Percentiles rank a stretch among this genome's conserved stretches.
Conservation (phyloP, 2,888 invertebrate species). For the Brachypterus glaber region DNA sequence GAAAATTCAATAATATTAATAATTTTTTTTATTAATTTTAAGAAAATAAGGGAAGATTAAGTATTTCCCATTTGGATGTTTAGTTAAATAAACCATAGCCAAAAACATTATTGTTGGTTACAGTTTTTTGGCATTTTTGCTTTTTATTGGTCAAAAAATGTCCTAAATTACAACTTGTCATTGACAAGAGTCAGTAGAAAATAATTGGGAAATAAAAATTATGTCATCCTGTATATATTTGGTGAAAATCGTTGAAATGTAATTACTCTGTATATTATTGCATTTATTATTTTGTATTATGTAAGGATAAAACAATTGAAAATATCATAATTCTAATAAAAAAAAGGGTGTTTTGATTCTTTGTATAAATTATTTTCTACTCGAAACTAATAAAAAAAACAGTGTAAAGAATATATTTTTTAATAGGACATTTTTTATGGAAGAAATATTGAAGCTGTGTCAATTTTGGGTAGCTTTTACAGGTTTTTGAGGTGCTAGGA, state of each 20-base stretch:
- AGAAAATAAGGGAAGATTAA: too few species aligned
- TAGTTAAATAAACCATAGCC: too few species aligned
- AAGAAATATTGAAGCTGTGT: constrained; percentile 10
- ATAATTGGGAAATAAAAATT: too few species aligned
- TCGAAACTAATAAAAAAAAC: constrained; percentile 14
- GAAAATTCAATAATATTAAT: too few species aligned
- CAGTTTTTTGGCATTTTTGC: too few species aligned
- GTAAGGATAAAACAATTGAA: not conserved
- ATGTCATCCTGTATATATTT: too few species aligned
- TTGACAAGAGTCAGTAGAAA: too few species aligned
- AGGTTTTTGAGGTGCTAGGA: constrained; percentile 30
- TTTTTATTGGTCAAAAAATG: too few species aligned
- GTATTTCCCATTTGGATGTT: too few species aligned
- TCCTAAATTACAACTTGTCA: too few species aligned
- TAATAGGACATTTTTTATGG: constrained; percentile 10
- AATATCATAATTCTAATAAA: constrained; percentile 1
- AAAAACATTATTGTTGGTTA: too few species aligned
- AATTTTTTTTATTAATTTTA: too few species aligned
- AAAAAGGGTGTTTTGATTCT: not conserved
- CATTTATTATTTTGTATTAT: not conserved
- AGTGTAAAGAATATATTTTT: constrained; percentile 7
- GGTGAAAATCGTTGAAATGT: not conserved
- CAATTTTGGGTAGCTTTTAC: constrained; percentile 10
- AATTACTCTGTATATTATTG: not conserved
- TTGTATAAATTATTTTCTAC: constrained; percentile 15